phyloP scores from a whole-genome alignment of 2,797 vertebrate genomes.

The Brachyalestes nurse region DNA sequence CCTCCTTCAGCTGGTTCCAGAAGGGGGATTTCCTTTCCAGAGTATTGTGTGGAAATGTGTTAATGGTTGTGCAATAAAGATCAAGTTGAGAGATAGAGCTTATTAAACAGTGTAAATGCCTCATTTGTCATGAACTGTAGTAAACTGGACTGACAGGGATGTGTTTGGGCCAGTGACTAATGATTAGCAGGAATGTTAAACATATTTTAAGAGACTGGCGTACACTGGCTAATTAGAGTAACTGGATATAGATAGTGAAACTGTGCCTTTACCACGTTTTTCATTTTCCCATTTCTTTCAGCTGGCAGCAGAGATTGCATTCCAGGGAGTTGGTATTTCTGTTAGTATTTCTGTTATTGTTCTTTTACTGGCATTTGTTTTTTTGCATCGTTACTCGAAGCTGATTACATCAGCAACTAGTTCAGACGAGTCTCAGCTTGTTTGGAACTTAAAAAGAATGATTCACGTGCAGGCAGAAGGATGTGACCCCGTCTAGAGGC shows the following conservation, averaged over 20 bases:
- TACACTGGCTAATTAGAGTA: background rate
- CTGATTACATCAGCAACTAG: constrained; percentile 47
- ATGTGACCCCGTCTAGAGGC: constrained; percentile 1
- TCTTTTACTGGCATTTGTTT: background rate
- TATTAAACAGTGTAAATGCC: background rate
- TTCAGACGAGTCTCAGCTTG: constrained; percentile 53
- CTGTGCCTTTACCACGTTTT: background rate
- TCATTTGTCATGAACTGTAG: background rate
- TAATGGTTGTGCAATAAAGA: constrained; percentile 31
- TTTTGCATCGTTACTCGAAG: background rate
- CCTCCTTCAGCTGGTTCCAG: constrained; percentile 7
- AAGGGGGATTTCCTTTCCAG: constrained; percentile 20
- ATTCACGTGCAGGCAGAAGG: constrained; percentile 11
- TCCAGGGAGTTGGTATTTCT: constrained; percentile 49
- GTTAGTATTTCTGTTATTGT: background rate
- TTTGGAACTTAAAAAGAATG: constrained; percentile 3
- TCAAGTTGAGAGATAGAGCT: background rate
- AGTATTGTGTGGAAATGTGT: background rate
- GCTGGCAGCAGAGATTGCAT: background rate
- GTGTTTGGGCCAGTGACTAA: background rate
- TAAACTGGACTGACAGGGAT: background rate
- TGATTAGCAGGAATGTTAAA: constrained; percentile 3
- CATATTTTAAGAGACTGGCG: background rate
- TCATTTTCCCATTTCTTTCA: background rate
- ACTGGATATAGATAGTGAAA: constrained; percentile 19